Evolutionary conservation across 2,888 invertebrate species (phyloP), one percentile per base, ranked within the genome.

Genomic region (Mayetiola destructor): DNA sequence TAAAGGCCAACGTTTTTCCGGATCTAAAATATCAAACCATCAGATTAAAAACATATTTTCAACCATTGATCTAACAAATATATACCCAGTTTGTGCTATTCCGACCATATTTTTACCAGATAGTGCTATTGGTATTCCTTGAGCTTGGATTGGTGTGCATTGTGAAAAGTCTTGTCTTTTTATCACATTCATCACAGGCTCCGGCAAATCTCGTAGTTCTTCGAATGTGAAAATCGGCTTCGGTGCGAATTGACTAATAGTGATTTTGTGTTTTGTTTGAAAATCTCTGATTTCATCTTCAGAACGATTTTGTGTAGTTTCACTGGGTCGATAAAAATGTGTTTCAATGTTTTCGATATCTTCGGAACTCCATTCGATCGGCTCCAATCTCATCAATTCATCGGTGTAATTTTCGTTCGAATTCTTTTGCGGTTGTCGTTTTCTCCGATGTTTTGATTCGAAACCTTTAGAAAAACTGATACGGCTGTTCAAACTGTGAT

Each of bases 51-150:
- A n/a, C n/a, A n/a, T n/a, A n/a, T n/a, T n/a, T n/a, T n/a, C n/a
- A n/a, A n/a, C n/a, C n/a, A n/a, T n/a, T n/a, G n/a, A n/a, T n/a
- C n/a, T n/a, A n/a, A n/a, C 48, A 27, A n/a, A n/a, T n/a, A n/a
- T n/a, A n/a, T 27, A 85, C 9, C 86, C 86, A 35, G 86, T 87
- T 70, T 88, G 87, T 10, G 89, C 89, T 65, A 90, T 88, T 21
- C 89, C 89, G 59, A 90, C 88, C 68, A 89, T 77, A 67, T 90
- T 88, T 59, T 80, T 74, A 6, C 89, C 89, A 61, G 84, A 83
- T 76, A 90, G 79, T 5, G 87, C 84, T 64, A 90, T 85, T 1
- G 90, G 89, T 89, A 88, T 89, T 3, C 88, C 84, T 66, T 88
- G 85, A 4, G 87, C 81, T 72, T 91, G 90, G 64, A 90, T 89